phyloP scores from a whole-genome alignment of 2,113 vertebrate genomes.

The Ptyas mucosa region DNA sequence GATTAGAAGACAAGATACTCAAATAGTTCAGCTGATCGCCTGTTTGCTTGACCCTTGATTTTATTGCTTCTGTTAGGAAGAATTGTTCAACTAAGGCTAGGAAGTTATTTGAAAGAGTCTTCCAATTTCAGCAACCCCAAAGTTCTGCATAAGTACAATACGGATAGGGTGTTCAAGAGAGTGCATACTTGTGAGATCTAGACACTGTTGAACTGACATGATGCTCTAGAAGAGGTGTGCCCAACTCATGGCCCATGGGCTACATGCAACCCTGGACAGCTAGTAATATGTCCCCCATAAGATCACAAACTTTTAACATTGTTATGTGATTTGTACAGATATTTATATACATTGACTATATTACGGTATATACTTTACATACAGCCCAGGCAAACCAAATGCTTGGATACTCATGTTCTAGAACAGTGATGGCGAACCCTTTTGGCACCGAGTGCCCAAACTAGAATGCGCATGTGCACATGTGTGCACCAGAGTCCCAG shows the following conservation, averaged over 20 bases:
- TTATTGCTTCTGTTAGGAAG: neutral
- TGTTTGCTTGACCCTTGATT: neutral
- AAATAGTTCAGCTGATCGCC: neutral
- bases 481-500: too few species aligned
- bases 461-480: too few species aligned
- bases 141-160: neutral
- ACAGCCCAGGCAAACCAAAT: too few species aligned
- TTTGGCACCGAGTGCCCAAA: too few species aligned
- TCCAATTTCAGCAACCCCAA: neutral
- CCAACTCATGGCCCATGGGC: neutral
- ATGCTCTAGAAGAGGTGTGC: neutral
- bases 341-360: neutral
- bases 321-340: neutral
- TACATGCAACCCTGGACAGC: neutral
- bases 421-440: neutral
- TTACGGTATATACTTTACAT: too few species aligned
- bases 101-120: neutral
- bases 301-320: neutral
- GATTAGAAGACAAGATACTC: neutral
- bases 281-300: neutral
- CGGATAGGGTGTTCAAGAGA: neutral
- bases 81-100: neutral
- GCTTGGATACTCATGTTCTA: neutral
- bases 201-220: neutral
- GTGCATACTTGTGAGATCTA: neutral